These are phyloP conservation scores for Orycteropus afer DNA, from an alignment of 2,113 vertebrate genomes.

Conservation along the genomic window DNA sequence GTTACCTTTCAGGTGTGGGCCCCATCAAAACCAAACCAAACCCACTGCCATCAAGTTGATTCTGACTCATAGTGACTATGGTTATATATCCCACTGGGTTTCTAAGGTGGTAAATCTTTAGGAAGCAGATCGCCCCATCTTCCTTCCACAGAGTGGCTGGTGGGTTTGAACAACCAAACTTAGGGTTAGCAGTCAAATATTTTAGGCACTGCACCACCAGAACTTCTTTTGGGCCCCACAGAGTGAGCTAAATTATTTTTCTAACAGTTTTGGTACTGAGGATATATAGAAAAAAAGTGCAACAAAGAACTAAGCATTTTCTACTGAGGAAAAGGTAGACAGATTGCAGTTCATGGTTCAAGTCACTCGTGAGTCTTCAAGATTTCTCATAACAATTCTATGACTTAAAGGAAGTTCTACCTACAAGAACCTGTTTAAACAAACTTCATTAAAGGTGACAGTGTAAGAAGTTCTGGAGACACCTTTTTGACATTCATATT, in stretches of 20 bases:
- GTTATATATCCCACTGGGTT: too few species aligned
- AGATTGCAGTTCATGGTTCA: neutral
- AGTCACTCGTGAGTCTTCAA: neutral
- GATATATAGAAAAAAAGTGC: neutral
- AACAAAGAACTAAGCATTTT: neutral
- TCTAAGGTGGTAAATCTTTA: too few species aligned
- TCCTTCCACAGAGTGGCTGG: too few species aligned
- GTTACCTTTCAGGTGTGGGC: neutral
- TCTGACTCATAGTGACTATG: too few species aligned
- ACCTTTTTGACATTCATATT: neutral
- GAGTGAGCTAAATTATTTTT: neutral
- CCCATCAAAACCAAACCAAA: too few species aligned
- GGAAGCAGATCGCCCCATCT: too few species aligned
- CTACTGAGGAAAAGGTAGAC: neutral
- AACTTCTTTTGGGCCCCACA: too few species aligned
- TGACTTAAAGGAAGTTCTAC: neutral
- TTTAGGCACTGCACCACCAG: too few species aligned
- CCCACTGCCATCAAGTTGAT: too few species aligned
- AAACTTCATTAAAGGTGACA: neutral
- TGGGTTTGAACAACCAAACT: too few species aligned
- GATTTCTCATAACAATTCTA: neutral
- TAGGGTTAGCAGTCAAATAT: too few species aligned
- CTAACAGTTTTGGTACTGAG: neutral
- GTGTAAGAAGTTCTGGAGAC: neutral
- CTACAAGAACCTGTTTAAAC: neutral